Conservation (phyloP, 2,797 vertebrate genomes). For the Vireo griseus region DNA sequence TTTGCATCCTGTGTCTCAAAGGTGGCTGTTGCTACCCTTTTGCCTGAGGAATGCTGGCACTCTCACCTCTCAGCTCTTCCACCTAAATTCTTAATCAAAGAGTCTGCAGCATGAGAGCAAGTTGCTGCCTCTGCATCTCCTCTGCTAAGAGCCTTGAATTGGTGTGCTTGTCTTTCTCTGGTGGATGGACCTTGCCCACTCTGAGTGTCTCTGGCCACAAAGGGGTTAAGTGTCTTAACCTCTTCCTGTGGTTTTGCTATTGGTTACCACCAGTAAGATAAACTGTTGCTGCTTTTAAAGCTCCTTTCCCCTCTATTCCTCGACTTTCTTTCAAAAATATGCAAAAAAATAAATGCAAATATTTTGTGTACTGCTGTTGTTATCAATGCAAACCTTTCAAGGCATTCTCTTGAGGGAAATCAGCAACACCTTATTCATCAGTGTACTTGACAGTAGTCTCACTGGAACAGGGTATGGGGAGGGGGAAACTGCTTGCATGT, state of each 20-base stretch:
- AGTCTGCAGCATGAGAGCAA: not conserved
- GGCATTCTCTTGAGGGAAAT: not conserved
- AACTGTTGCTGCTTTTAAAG: not conserved
- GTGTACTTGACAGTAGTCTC: not conserved
- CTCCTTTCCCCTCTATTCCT: not conserved
- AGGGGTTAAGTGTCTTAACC: not conserved
- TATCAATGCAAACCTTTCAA: slow-evolving; percentile 4
- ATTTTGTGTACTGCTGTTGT: not conserved
- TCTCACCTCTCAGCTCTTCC: not conserved
- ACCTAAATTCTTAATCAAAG: not conserved
- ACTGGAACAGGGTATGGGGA: rapidly evolving
- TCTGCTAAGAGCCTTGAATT: not conserved
- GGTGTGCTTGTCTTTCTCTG: not conserved
- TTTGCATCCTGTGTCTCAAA: not conserved
- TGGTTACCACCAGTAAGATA: not conserved
- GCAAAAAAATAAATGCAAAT: not conserved
- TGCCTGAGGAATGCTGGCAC: not conserved
- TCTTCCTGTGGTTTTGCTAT: not conserved
- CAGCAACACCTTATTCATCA: not conserved
- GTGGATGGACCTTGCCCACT: not conserved
- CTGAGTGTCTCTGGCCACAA: not conserved
- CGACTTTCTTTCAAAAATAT: not conserved
- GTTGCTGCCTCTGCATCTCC: rapidly evolving
- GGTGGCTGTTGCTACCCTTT: not conserved
- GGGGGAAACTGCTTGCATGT: not conserved